Conservation (phyloP, 2,888 invertebrate species). For the Cephus spinipes region DNA sequence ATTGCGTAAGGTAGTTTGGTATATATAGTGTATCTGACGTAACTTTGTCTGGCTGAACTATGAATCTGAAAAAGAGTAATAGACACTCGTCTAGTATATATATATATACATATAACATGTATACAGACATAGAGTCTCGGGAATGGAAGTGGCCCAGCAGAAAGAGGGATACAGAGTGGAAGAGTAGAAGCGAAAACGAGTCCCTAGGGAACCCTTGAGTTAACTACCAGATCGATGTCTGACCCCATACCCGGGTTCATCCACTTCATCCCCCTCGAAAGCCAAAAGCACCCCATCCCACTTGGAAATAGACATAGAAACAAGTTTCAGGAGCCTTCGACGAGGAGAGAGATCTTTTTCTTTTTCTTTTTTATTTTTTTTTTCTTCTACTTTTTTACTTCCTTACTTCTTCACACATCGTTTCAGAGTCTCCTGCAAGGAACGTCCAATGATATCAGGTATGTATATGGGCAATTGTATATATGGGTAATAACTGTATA, state of each 20-base stretch:
- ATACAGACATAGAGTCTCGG: neutral
- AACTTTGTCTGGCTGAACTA: neutral
- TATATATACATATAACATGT: neutral
- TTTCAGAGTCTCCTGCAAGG: slow-evolving; percentile 16
- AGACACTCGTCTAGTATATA: neutral
- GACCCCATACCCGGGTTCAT: slow-evolving; percentile 44
- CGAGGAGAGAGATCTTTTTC: slow-evolving; percentile 14
- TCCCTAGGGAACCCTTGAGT: slow-evolving; percentile 61
- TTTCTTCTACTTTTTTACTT: slow-evolving; percentile 6
- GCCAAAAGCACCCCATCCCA: slow-evolving; percentile 16
- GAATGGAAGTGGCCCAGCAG: neutral
- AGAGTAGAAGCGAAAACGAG: slow-evolving; percentile 47
- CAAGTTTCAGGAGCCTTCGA: neutral
- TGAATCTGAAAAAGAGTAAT: neutral
- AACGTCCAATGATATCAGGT: neutral
- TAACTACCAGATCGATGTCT: slow-evolving; percentile 65
- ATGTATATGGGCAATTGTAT: neutral
- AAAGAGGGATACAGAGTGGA: slow-evolving; percentile 6
- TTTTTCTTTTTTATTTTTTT: slow-evolving; percentile 13
- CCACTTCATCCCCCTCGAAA: slow-evolving; percentile 16
- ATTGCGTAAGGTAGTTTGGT: neutral
- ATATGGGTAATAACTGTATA: neutral
- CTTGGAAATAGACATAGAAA: neutral
- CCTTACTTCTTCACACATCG: slow-evolving; percentile 4
- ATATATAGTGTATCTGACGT: neutral